phyloP scores from a whole-genome alignment of 2,797 vertebrate species.

The Sardinella longiceps region DNA sequence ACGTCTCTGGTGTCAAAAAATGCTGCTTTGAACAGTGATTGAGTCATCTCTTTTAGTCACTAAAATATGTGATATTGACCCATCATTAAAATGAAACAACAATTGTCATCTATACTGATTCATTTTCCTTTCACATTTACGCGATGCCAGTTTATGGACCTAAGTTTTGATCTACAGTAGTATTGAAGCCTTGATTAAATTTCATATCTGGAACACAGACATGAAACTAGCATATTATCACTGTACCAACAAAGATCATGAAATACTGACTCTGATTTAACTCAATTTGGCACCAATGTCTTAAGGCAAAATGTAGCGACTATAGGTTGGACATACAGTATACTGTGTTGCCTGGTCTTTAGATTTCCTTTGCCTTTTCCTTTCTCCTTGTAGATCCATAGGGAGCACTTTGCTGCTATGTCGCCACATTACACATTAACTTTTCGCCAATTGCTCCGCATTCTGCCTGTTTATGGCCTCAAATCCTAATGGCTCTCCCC shows the following conservation, averaged over 20 bases:
- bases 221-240: too few species aligned
- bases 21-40: not conserved
- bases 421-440: slow-evolving; percentile 98
- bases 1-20: not conserved
- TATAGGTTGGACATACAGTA: not conserved
- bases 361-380: slow-evolving; percentile 44
- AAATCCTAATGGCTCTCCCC: slow-evolving; percentile 95
- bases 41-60: not conserved
- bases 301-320: not conserved
- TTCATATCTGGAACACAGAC: too few species aligned
- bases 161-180: too few species aligned
- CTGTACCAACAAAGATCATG: too few species aligned
- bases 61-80: not conserved
- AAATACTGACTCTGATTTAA: too few species aligned
- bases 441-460: slow-evolving; percentile 89
- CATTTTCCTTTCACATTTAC: too few species aligned
- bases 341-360: not conserved
- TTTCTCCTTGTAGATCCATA: slow-evolving; percentile 68
- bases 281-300: too few species aligned
- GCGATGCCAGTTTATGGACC: too few species aligned
- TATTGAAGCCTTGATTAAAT: too few species aligned
- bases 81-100: not conserved
- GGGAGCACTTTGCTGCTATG: slow-evolving; percentile 93
- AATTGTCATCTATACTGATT: too few species aligned
- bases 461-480: slow-evolving; percentile 90